These are phyloP conservation scores for Montipora efflorescens DNA, from an alignment of 64 coral and sea anemone genomes.

Conservation along the genomic window DNA sequence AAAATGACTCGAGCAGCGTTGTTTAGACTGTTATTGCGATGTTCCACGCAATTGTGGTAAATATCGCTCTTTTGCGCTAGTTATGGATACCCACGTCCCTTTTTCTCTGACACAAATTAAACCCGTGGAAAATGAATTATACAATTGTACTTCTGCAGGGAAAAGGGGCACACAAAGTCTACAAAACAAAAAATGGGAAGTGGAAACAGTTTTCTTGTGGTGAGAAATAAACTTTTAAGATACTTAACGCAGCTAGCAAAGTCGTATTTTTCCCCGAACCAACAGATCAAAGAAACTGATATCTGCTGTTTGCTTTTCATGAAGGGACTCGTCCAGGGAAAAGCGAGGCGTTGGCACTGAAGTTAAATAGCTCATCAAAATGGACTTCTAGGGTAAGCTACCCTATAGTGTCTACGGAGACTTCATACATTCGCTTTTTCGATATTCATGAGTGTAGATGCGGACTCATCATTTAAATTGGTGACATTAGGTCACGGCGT, in stretches of 20 bases:
- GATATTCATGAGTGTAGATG: no score
- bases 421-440: no score
- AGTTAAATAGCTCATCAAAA: not conserved
- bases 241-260: not conserved
- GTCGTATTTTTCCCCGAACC: not conserved
- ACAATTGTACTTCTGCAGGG: not conserved
- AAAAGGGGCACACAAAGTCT: slow-evolving; percentile 23
- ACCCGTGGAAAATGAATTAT: no score
- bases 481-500: no score
- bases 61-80: no score
- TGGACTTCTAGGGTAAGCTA: not conserved
- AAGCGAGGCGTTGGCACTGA: not conserved
- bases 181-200: slow-evolving; percentile 14
- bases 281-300: not conserved
- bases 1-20: no score
- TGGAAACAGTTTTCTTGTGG: slow-evolving; percentile 31
- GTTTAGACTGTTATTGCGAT: no score
- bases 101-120: no score
- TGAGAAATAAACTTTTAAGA: not conserved
- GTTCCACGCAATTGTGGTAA: no score
- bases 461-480: no score
- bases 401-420: no score
- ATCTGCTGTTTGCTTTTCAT: not conserved
- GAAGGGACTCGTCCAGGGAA: not conserved
- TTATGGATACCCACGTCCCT: no score